These are phyloP conservation scores for Homarus gammarus DNA, from an alignment of 2,888 invertebrate genomes.

Conservation along the genomic window DNA sequence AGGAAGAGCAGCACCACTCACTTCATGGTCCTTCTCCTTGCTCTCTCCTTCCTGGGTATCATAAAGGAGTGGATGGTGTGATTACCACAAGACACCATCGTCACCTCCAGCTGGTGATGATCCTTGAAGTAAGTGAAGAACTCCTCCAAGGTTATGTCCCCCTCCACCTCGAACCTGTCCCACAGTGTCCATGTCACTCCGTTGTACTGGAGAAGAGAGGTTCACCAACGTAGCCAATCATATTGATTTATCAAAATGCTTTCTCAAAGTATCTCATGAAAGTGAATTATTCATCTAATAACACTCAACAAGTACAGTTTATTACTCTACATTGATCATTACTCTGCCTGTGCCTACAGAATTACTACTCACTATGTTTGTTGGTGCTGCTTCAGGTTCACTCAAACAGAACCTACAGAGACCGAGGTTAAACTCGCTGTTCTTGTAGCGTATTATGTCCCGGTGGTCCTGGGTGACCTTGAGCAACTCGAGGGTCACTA, in stretches of 20 bases:
- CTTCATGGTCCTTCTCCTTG: conserved; percentile 89
- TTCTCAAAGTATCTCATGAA: no score
- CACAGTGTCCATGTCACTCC: conserved; percentile 96
- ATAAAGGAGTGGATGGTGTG: conserved; percentile 99
- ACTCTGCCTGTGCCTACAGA: no score
- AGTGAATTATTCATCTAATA: no score
- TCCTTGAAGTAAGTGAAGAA: conserved; percentile 96
- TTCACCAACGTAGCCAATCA: no score
- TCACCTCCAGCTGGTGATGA: conserved; percentile 92
- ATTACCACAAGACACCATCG: conserved; percentile 98
- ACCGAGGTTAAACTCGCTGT: conserved; percentile 36
- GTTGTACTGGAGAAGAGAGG: conserved; percentile 84
- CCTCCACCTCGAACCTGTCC: conserved; percentile 96
- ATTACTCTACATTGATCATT: no score
- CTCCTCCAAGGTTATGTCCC: conserved; percentile 91
- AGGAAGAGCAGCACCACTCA: conserved; percentile 78
- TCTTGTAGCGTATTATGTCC: conserved; percentile 81
- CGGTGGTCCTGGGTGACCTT: conserved; percentile 81
- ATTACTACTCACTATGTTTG: conserved; percentile 17
- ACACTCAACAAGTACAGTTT: no score
- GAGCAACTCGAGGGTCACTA: conserved; percentile 77
- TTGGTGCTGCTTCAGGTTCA: conserved; percentile 11
- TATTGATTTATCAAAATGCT: no score
- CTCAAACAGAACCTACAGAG: conserved; percentile 18
- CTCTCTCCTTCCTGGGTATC: conserved; percentile 92